Base-by-base conservation (phyloP, 2,888 invertebrate genomes). In the Conus canariensis region DNA sequence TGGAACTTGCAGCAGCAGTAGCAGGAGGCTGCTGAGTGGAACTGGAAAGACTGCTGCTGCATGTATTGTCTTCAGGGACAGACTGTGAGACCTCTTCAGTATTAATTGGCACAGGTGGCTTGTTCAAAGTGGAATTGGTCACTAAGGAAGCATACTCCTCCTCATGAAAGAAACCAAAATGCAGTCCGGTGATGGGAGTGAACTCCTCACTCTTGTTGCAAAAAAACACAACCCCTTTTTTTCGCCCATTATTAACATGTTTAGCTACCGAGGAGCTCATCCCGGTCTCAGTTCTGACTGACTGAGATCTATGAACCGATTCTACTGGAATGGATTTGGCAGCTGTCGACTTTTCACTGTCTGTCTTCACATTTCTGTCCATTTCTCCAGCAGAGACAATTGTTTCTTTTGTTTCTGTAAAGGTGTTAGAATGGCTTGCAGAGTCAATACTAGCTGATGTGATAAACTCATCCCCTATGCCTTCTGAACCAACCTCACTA, bases 221-320 rank as follows among this genome's bases (percentile, higher is more conserved):
- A n/a, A 56, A 85, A 59, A 85, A 45, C 14, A 60, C 60, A 9
- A 85, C 85, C 14, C 25, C 60, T 60, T 25, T 95, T 93, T 90
- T 91, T 45, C 90, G 86, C 82, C 90, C 90, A 67, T 91, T 91
- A 56, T 64, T 70, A 22, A 88, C 70, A 74, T 85, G 85, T 89
- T 90, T 87, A 60, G 87, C 16, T 16, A 25, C 85, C 30, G 59
- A 25, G 14, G 59, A 60, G 19, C 60, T 85, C 6, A 19, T 14
- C 12, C 60, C 30, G 25, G 82, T 14, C 56, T 56, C 45, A 58
- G 45, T 77, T 30, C 59, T 30, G 19, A 22, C 60, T 30, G 22
- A 19, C 0, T 87, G 91, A 60, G 82, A 67, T 67, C 58, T 67
- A 14, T 25, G 64, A 14, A 67, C 59, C 7, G 67, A 74, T 16